These are phyloP conservation scores for Caenorhabditis tropicalis DNA, from an alignment of 1,140 invertebrate species.

Conservation along the genomic window DNA sequence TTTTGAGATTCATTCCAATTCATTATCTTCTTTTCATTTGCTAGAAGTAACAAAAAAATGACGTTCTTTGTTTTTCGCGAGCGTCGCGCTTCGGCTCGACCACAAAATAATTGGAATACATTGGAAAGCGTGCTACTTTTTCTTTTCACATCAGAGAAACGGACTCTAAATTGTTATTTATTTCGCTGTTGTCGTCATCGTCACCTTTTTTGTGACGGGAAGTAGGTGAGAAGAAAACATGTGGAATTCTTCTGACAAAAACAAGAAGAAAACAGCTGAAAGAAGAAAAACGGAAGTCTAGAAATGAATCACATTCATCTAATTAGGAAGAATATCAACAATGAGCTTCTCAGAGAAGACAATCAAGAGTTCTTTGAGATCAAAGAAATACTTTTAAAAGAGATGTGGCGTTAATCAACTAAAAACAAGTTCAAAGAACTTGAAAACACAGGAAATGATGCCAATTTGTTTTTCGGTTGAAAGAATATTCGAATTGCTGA, in stretches of 20 bases:
- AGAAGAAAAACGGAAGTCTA: background rate
- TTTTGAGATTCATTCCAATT: no score
- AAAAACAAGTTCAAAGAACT: no score
- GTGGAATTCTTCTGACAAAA: background rate
- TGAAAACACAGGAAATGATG: no score
- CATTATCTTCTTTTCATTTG: no score
- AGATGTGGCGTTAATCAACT: no score
- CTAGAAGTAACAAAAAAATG: no score
- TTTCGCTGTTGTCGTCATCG: background rate
- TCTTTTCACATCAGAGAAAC: background rate
- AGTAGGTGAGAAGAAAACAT: background rate
- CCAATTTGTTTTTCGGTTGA: no score
- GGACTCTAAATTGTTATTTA: background rate
- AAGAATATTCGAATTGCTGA: no score
- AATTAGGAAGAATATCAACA: background rate
- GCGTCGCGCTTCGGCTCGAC: no score
- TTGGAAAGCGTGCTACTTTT: no score
- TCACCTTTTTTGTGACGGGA: background rate
- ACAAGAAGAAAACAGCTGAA: background rate
- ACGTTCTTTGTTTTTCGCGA: no score
- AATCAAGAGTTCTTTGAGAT: background rate
- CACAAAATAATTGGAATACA: background rate
- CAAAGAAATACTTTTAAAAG: no score
- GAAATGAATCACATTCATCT: background rate
- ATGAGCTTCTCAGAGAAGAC: background rate